A percentile compares a stretch with the other conserved stretches of the same genome.
phyloP scores from a whole-genome alignment of 2,113 vertebrate species.

The Gorsachius goisagi region DNA sequence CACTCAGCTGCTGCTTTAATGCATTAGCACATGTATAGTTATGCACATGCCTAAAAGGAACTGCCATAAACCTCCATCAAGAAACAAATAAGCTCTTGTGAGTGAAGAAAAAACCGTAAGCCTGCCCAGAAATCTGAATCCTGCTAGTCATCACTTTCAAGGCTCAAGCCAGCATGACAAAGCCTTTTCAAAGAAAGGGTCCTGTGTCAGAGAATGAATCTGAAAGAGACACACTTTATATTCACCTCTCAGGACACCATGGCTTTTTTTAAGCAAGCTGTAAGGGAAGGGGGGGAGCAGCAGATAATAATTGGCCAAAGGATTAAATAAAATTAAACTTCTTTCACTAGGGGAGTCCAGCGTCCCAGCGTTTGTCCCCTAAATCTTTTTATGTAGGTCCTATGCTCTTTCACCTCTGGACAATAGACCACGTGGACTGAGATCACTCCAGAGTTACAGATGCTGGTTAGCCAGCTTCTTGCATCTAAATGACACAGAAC shows the following conservation, averaged over 20 bases:
- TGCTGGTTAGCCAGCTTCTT: background rate
- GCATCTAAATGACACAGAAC: background rate
- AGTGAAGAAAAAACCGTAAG: slow-evolving; percentile 1
- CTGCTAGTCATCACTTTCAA: slow-evolving; percentile 33
- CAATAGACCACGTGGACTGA: background rate
- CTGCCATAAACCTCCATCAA: slow-evolving; percentile 18
- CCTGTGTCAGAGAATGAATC: background rate
- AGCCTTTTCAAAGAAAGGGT: slow-evolving; percentile 30
- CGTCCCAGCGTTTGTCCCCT: accelerated
- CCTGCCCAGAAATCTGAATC: slow-evolving; percentile 37
- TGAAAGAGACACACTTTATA: background rate
- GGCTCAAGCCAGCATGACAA: slow-evolving; percentile 52
- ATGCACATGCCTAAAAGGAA: slow-evolving; percentile 37
- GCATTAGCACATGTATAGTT: slow-evolving; percentile 41
- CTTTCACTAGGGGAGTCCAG: background rate
- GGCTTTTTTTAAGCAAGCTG: background rate
- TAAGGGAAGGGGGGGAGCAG: background rate
- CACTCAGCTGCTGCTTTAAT: slow-evolving; percentile 30
- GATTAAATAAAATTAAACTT: background rate
- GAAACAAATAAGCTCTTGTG: slow-evolving; percentile 40
- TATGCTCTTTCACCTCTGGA: background rate
- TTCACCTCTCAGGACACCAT: background rate
- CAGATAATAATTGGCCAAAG: background rate
- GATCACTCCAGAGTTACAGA: background rate
- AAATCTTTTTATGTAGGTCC: background rate